Conservation (phyloP, 1,140 invertebrate species). For the Aradophagus sp. region DNA sequence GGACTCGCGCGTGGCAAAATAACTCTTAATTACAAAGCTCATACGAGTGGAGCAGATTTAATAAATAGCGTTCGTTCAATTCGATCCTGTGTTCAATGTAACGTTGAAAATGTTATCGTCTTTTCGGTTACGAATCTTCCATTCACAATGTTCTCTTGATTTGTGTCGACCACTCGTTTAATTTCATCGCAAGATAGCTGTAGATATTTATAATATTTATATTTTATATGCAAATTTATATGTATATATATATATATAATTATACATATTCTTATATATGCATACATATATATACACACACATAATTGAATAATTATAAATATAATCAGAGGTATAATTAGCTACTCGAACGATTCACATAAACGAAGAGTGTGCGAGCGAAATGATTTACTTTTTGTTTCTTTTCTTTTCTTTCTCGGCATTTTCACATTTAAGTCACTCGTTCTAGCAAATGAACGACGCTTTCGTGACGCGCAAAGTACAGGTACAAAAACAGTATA, state of each 20-base stretch:
- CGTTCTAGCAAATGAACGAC: too few species aligned
- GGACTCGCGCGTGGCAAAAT: conserved; percentile 6
- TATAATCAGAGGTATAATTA: conserved; percentile 36
- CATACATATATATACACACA: conserved; percentile 18
- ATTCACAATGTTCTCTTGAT: too few species aligned
- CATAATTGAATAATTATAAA: conserved; percentile 13
- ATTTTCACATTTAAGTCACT: too few species aligned
- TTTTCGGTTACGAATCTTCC: too few species aligned
- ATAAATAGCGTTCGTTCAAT: conserved; percentile 30
- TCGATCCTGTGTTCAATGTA: conserved; percentile 36
- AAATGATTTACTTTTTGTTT: too few species aligned
- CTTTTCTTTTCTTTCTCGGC: too few species aligned
- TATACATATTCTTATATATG: too few species aligned
- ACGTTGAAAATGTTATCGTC: too few species aligned
- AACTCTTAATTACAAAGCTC: conserved; percentile 34
- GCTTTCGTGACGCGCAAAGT: background rate
- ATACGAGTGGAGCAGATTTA: conserved; percentile 24
- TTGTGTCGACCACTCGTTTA: too few species aligned
- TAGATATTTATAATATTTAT: conserved; percentile 48
- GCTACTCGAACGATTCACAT: conserved; percentile 31
- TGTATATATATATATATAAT: conserved; percentile 11
- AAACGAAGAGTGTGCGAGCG: conserved; percentile 35
- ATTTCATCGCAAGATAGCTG: too few species aligned
- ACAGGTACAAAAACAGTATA: conserved; percentile 17
- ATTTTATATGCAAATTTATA: conserved; percentile 28